Evolutionary conservation across 1,140 invertebrate species (phyloP), one percentile per base, ranked within the genome.

Genomic region (Nylanderia fulva): DNA sequence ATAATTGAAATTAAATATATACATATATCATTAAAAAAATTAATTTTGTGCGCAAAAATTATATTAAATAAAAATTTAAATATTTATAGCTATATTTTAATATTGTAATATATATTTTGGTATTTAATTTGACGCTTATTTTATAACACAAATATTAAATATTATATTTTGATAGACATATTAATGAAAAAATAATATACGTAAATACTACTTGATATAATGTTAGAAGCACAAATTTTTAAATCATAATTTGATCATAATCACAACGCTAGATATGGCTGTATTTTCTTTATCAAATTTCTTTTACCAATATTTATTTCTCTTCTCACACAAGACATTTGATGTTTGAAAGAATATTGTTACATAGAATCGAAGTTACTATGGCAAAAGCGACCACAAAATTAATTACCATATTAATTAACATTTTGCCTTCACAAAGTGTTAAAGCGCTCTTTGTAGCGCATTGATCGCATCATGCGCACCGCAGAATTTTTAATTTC

Each of bases 381-480:
- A n/a, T 52, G 7, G 21, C 52, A 72, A 71, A 82, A 61, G 61
- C 61, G 29, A 27, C 74, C 83, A 66, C 83, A 68, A 66, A 85
- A 85, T 85, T 85, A 85, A 84, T 84, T 84, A 84, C 15, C 24
- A 27, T 48, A 84, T 84, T 84, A 84, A 85, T 85, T 85, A 85
- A 79, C 83, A 54, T 77, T 79, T 84, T 71, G 58, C 71, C 9
- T 15, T 76, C 24, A 77, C 71, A 84, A 84, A 84, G 82, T 84
- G 58, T 45, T 58, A 11, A n/a, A 52, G 24, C n/a, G 45, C 68
- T 52, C 86, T 84, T 87, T 88, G 85, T 77, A 71, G 54, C 64
- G 39, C 56, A 42, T 24, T 24, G 54, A 77, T 68, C 72, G 64
- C 54, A 82, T 82, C 64, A 24, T 27, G 54, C 6, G 48, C n/a